Percentiles rank a stretch among this genome's conserved stretches.
phyloP scores from a whole-genome alignment of 2,113 vertebrate species.

The Eretmochelys imbricata region DNA sequence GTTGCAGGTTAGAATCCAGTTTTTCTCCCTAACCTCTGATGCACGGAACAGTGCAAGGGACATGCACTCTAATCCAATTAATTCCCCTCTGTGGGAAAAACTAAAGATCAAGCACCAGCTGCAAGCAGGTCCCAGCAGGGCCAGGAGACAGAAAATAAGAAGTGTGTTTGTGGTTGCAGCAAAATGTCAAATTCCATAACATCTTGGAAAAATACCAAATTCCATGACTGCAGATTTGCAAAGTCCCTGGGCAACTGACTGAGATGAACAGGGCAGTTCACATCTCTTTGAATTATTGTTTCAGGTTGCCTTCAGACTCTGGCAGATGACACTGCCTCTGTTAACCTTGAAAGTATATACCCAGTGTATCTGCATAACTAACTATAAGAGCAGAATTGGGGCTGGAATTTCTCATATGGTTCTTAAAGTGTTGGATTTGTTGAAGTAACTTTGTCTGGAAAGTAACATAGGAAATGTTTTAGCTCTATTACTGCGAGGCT shows the following conservation, averaged over 20 bases:
- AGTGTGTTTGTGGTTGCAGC: not conserved
- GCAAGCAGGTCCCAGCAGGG: not conserved
- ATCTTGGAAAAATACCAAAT: not conserved
- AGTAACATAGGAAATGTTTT: constrained; percentile 66
- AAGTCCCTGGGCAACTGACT: not conserved
- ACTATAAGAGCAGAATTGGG: constrained; percentile 55
- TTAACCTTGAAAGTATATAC: not conserved
- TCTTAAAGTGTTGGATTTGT: constrained; percentile 60
- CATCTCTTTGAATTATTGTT: not conserved
- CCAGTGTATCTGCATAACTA: not conserved
- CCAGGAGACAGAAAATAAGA: not conserved
- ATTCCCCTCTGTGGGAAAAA: accelerated
- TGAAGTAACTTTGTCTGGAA: constrained; percentile 72
- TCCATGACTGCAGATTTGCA: accelerated
- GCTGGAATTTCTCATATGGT: constrained; percentile 59
- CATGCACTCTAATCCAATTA: not conserved
- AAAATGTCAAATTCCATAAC: not conserved
- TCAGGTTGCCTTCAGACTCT: not conserved
- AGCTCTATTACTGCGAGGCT: constrained; percentile 45
- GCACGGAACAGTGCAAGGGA: not conserved
- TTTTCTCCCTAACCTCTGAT: not conserved
- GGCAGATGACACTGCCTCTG: not conserved
- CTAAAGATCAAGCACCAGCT: not conserved
- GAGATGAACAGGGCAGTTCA: not conserved
- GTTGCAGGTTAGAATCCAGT: not conserved